A percentile compares a stretch with the other conserved stretches of the same genome.
Evolutionary conservation across 2,797 vertebrate genomes (phyloP).

Genomic region (Nyctalus aviator): DNA sequence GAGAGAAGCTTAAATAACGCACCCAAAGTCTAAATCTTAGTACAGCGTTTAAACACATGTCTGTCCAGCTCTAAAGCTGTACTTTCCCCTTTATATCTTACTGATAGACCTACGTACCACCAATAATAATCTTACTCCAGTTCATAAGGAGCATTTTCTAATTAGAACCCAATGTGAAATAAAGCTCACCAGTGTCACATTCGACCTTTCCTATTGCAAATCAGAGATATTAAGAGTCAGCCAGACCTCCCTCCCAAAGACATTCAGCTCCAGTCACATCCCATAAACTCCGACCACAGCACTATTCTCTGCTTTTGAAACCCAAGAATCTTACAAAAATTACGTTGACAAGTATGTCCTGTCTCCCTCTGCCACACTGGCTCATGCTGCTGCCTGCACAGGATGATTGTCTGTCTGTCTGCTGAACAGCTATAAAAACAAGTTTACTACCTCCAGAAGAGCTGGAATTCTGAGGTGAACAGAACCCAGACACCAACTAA

Average conservation of each 20-base stretch:
- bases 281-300: background rate
- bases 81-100: background rate
- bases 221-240: background rate
- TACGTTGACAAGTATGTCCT: background rate
- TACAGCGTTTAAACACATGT: background rate
- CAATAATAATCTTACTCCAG: constrained; percentile 9
- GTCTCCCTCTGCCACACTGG: background rate
- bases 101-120: background rate
- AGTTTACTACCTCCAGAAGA: background rate
- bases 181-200: constrained; percentile 30
- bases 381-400: background rate
- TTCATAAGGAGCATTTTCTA: constrained; percentile 14
- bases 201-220: constrained; percentile 22
- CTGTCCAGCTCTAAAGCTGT: background rate
- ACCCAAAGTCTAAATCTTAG: constrained; percentile 30
- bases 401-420: background rate
- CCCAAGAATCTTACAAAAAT: constrained; percentile 11
- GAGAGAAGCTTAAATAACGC: constrained; percentile 34
- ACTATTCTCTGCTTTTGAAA: constrained; percentile 30
- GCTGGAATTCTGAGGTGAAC: background rate
- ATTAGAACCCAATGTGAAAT: background rate
- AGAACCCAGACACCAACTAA: constrained; percentile 12
- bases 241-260: background rate
- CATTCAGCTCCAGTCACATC: background rate
- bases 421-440: background rate